These are phyloP conservation scores for Nebria salina DNA, from an alignment of 2,888 invertebrate genomes.

Conservation along the genomic window DNA sequence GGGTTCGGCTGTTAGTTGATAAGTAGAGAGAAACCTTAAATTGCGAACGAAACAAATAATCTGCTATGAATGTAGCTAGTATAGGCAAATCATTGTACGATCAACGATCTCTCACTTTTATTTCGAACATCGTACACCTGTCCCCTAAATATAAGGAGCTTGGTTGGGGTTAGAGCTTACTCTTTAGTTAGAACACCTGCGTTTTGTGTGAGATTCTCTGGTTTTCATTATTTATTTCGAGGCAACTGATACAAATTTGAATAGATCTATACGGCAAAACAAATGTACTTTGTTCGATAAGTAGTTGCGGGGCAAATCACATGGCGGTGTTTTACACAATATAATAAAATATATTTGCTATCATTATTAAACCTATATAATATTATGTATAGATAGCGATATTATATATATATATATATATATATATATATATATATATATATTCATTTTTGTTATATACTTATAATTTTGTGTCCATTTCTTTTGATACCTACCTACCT, in stretches of 20 bases:
- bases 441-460: background rate
- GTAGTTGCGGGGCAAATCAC: background rate
- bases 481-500: background rate
- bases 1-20: background rate
- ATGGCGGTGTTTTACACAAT: background rate
- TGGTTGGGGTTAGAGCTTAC: too few relatives aligned
- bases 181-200: too few relatives aligned
- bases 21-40: background rate
- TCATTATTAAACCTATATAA: constrained; percentile 5
- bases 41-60: background rate
- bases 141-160: too few relatives aligned
- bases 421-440: background rate
- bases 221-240: too few relatives aligned
- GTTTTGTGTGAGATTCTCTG: too few relatives aligned
- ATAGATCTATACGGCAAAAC: background rate
- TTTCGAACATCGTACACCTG: background rate
- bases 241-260: too few relatives aligned
- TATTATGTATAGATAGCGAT: constrained; percentile 3
- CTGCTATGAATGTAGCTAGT: too few relatives aligned
- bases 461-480: constrained; percentile 4
- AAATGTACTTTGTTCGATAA: background rate
- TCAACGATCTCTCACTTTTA: background rate
- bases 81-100: too few relatives aligned
- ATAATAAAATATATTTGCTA: constrained; percentile 2
- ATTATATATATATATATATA: background rate